Evolutionary conservation across 2,888 invertebrate genomes (phyloP).

Genomic region (Limnephilus rhombicus): DNA sequence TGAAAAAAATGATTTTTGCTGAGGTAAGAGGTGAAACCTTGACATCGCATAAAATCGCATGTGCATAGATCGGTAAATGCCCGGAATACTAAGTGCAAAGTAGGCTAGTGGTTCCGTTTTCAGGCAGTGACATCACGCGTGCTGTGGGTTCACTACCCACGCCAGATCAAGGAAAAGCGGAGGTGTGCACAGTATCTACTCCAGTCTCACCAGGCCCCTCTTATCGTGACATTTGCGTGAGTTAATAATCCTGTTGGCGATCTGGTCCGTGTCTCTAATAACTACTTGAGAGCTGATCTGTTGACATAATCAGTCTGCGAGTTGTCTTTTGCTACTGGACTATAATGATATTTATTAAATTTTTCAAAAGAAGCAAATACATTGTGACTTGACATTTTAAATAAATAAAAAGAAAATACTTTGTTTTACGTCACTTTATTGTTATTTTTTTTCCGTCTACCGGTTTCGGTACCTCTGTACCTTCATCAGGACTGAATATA

Average conservation of each 20-base stretch:
- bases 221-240: not conserved
- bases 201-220: not conserved
- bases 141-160: not conserved
- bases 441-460: too few species aligned
- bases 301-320: not conserved
- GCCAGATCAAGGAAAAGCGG: not conserved
- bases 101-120: not conserved
- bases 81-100: not conserved
- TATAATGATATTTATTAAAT: too few species aligned
- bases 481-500: too few species aligned
- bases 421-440: too few species aligned
- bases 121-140: constrained; percentile 22
- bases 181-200: not conserved
- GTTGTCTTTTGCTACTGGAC: not conserved
- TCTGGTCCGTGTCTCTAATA: not conserved
- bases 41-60: not conserved
- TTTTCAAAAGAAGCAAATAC: too few species aligned
- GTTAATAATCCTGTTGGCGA: not conserved
- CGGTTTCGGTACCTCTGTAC: too few species aligned
- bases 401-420: too few species aligned
- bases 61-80: not conserved
- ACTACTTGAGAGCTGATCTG: not conserved
- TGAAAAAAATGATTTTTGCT: not conserved
- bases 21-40: not conserved
- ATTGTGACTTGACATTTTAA: too few species aligned